A percentile compares a stretch with the other conserved stretches of the same genome.
phyloP scores from a whole-genome alignment of 2,888 invertebrate species.

The Drosophila gaucha region DNA sequence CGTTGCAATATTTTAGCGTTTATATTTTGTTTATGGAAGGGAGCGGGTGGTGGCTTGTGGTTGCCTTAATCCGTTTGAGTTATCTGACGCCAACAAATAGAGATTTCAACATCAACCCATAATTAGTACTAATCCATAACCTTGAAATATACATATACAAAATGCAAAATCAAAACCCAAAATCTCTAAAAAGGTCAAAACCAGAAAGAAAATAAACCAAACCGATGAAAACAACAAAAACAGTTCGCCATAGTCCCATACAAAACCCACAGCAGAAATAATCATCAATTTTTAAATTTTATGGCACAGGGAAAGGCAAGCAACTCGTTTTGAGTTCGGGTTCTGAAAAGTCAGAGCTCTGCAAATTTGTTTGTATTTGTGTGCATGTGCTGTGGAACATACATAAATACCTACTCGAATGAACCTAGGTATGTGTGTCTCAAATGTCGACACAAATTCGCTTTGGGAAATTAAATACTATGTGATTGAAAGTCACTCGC shows the following conservation, averaged over 20 bases:
- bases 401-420: not conserved
- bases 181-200: conserved; percentile 2
- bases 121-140: not conserved
- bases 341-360: not conserved
- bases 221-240: conserved; percentile 15
- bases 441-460: conserved; percentile 49
- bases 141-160: not conserved
- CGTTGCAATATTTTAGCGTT: conserved; percentile 5
- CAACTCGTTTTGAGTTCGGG: conserved; percentile 3
- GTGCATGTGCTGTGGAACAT: not conserved
- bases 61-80: not conserved
- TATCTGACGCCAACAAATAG: not conserved
- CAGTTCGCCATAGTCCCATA: conserved; percentile 14
- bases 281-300: conserved; percentile 69
- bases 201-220: too few species aligned
- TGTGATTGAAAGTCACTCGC: conserved; percentile 62
- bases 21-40: not conserved
- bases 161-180: conserved; percentile 4
- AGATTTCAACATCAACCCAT: not conserved
- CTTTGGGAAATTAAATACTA: conserved; percentile 66
- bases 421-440: not conserved
- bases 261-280: conserved; percentile 36
- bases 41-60: not conserved
- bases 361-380: not conserved
- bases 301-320: conserved; percentile 41